Evolutionary conservation across 2,113 vertebrate species (phyloP).

Genomic region (Pao palembangensis): DNA sequence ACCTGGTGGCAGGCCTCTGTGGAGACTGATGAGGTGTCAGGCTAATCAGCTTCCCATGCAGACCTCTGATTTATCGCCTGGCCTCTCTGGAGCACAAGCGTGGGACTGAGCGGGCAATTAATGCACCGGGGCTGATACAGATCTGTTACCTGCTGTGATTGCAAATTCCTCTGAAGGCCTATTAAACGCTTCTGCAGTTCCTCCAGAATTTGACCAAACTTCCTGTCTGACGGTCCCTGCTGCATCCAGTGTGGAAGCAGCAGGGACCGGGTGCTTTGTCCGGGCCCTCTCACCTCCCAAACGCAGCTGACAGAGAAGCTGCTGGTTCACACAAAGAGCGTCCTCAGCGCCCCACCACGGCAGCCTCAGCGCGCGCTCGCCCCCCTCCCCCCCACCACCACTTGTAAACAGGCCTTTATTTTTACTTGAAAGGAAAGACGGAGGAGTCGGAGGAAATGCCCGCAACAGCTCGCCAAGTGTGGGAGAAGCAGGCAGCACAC

Average conservation of each 20-base stretch:
- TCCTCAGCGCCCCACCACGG: conserved; percentile 53
- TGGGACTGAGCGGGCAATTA: conserved; percentile 84
- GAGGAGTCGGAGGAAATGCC: conserved; percentile 44
- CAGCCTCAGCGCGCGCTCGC: conserved; percentile 52
- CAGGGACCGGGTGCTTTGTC: conserved; percentile 31
- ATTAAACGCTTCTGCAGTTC: too few relatives aligned
- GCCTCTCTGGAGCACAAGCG: conserved; percentile 80
- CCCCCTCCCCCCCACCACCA: conserved; percentile 5
- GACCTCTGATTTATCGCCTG: conserved; percentile 81
- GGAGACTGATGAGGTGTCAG: conserved; percentile 82
- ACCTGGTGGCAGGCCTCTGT: conserved; percentile 60
- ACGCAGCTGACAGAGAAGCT: conserved; percentile 55
- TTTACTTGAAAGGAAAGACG: conserved; percentile 36
- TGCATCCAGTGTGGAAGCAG: conserved; percentile 3
- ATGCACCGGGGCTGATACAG: conserved; percentile 78
- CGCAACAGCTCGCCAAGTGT: conserved; percentile 62
- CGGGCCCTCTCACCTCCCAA: conserved; percentile 50
- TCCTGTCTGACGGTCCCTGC: neutral
- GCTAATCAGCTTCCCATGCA: conserved; percentile 81
- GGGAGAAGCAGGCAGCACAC: conserved; percentile 44
- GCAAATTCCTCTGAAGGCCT: too few relatives aligned
- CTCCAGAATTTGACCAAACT: too few relatives aligned
- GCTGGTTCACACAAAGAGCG: conserved; percentile 62
- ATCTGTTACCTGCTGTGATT: neutral
- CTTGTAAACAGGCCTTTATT: conserved; percentile 41